Conservation (phyloP, 2,113 vertebrate genomes). For the Coregonus clupeaformis region DNA sequence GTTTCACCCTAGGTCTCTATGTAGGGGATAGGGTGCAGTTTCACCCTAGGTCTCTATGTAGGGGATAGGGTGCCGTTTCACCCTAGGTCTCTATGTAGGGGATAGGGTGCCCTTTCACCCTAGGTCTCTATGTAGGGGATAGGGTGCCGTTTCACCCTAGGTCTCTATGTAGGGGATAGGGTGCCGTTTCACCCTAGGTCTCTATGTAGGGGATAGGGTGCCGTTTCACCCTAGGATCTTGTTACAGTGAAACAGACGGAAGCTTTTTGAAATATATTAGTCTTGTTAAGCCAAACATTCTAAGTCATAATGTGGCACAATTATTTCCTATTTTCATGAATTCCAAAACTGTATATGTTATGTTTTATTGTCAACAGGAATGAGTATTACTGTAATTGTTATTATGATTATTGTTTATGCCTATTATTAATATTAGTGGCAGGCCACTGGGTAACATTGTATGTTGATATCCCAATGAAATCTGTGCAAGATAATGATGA, state of each 20-base stretch:
- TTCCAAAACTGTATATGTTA: constrained; percentile 52
- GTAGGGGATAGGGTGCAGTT: too few relatives aligned
- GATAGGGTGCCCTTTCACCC: too few relatives aligned
- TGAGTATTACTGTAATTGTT: constrained; percentile 41
- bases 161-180: too few relatives aligned
- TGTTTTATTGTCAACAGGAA: constrained; percentile 56
- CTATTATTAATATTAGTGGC: constrained; percentile 73
- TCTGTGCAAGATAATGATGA: constrained; percentile 64
- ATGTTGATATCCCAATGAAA: constrained; percentile 71
- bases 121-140: too few relatives aligned
- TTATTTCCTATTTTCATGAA: constrained; percentile 36
- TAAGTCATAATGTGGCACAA: constrained; percentile 28
- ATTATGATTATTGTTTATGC: constrained; percentile 63
- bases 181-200: too few relatives aligned
- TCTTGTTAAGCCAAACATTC: constrained; percentile 24
- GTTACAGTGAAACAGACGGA: background rate
- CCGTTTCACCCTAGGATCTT: background rate
- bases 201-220: too few relatives aligned
- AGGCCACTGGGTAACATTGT: constrained; percentile 77
- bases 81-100: too few relatives aligned
- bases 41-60: too few relatives aligned
- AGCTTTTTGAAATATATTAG: constrained; percentile 20
- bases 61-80: too few relatives aligned
- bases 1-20: too few relatives aligned
- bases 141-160: too few relatives aligned